These are phyloP conservation scores for Deilephila porcellus DNA, from an alignment of 2,888 invertebrate species.

Conservation along the genomic window DNA sequence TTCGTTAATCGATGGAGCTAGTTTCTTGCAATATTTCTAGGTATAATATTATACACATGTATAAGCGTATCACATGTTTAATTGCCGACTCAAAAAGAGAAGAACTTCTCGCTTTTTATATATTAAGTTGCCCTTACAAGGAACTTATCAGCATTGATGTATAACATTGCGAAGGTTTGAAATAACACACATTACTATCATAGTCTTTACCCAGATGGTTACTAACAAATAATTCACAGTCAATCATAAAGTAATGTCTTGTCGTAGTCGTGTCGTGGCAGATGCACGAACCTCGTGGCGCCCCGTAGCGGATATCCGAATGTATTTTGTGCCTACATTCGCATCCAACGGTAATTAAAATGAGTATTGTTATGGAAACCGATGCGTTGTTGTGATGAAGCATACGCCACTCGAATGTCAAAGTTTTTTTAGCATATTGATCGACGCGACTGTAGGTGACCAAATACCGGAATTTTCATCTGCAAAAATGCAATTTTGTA, in stretches of 20 bases:
- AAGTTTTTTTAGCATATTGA: background rate
- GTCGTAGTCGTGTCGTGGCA: constrained; percentile 48
- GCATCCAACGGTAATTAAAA: constrained; percentile 75
- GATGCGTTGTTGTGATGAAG: constrained; percentile 18
- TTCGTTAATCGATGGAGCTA: too few species aligned
- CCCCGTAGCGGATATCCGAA: constrained; percentile 63
- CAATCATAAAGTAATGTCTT: constrained; percentile 30
- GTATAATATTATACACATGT: too few species aligned
- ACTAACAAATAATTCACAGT: background rate
- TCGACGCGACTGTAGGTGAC: background rate
- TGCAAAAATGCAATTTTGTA: too few species aligned
- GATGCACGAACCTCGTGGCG: constrained; percentile 38
- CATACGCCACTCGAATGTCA: constrained; percentile 20
- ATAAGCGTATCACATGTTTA: too few species aligned
- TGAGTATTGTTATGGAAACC: constrained; percentile 61
- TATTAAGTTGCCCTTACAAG: too few species aligned
- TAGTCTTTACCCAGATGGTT: too few species aligned
- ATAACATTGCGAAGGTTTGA: too few species aligned
- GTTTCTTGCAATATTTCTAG: too few species aligned
- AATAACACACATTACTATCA: background rate
- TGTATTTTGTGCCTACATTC: constrained; percentile 71
- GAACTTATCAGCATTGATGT: too few species aligned
- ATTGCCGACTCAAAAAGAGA: too few species aligned
- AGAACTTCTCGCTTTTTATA: too few species aligned
- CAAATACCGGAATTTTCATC: too few species aligned